phyloP scores from a whole-genome alignment of 2,888 invertebrate genomes.

The Imbricaverruca yamaguchii region DNA sequence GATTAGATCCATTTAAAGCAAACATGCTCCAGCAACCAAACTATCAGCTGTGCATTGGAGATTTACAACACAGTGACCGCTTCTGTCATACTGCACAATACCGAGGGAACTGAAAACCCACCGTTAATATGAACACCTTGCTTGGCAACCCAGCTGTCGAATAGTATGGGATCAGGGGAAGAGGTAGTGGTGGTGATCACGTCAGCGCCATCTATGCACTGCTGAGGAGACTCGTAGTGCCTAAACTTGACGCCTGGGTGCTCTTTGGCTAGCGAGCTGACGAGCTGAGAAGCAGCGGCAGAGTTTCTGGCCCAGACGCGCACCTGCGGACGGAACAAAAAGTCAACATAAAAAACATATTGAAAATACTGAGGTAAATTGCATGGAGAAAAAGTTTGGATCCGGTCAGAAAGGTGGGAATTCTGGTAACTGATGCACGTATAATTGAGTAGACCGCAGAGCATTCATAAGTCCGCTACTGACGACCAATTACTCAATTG shows the following conservation, averaged over 20 bases:
- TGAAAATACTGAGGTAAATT: neutral
- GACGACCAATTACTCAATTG: neutral
- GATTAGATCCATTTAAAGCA: too few species aligned
- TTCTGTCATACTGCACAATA: too few species aligned
- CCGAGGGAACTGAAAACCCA: neutral
- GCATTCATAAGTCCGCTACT: neutral
- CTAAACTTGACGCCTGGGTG: neutral
- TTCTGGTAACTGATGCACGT: too few species aligned
- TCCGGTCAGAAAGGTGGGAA: too few species aligned
- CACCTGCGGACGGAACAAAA: neutral
- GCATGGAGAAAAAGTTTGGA: neutral
- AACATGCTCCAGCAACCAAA: too few species aligned
- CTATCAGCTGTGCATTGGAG: too few species aligned
- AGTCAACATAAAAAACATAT: neutral
- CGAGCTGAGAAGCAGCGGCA: neutral
- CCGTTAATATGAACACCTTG: conserved; percentile 1
- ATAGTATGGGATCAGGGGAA: conserved; percentile 45
- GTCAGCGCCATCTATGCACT: conserved; percentile 52
- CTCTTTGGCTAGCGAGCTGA: neutral
- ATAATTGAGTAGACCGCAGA: too few species aligned
- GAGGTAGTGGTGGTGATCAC: conserved; percentile 55
- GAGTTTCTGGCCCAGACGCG: neutral
- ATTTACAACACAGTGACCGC: too few species aligned
- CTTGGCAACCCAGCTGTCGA: conserved; percentile 22
- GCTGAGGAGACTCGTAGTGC: conserved; percentile 40